Conservation (phyloP, 2,113 vertebrate species). For the Stigmatopora nigra region DNA sequence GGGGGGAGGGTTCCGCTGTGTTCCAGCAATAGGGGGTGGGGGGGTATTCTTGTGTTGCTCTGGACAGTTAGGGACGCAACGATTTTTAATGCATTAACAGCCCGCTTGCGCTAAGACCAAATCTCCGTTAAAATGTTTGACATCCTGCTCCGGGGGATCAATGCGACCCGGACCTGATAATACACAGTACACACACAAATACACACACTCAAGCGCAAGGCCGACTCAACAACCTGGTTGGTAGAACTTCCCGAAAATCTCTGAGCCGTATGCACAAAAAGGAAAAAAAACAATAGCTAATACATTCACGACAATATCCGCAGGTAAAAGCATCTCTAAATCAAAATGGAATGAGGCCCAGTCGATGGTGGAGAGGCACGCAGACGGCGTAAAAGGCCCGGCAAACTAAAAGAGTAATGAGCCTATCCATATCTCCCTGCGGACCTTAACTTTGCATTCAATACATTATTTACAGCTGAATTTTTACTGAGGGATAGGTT, state of each 20-base stretch:
- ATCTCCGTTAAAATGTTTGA: constrained; percentile 76
- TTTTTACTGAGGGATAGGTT: constrained; percentile 66
- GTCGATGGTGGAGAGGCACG: constrained; percentile 50
- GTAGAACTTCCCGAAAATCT: constrained; percentile 51
- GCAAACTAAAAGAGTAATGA: constrained; percentile 66
- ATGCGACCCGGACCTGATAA: constrained; percentile 67
- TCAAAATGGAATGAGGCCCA: constrained; percentile 55
- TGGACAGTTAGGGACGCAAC: constrained; percentile 67
- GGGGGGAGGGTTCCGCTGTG: constrained; percentile 49
- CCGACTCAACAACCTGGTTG: constrained; percentile 44
- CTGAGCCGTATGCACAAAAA: constrained; percentile 43
- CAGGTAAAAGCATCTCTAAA: constrained; percentile 70
- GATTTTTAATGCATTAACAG: constrained; percentile 79
- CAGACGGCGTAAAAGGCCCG: constrained; percentile 52
- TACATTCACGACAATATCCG: constrained; percentile 66
- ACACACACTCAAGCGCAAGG: constrained; percentile 15
- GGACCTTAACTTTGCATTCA: constrained; percentile 70
- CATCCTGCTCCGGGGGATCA: constrained; percentile 73
- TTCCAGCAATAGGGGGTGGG: constrained; percentile 37
- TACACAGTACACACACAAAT: constrained; percentile 16
- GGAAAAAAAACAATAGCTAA: constrained; percentile 60
- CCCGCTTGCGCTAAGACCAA: constrained; percentile 61
- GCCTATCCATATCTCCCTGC: constrained; percentile 59
- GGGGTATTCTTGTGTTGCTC: constrained; percentile 74
- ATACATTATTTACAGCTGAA: constrained; percentile 71